These are phyloP conservation scores for Siniperca scherzeri DNA, from an alignment of 2,797 vertebrate genomes.

Conservation along the genomic window DNA sequence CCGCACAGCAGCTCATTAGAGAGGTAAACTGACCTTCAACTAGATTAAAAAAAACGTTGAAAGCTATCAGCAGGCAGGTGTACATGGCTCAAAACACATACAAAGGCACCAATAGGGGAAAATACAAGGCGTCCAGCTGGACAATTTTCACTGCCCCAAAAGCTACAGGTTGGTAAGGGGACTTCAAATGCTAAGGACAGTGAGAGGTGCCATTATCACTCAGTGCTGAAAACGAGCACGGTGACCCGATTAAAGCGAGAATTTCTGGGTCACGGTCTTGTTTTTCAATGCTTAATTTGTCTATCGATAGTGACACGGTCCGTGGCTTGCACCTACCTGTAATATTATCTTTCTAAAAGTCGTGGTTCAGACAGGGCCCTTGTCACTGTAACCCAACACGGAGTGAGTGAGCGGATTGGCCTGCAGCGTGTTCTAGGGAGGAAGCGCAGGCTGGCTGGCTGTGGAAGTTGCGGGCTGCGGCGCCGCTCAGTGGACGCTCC, in stretches of 20 bases:
- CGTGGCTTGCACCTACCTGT: constrained; percentile 95
- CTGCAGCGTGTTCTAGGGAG: constrained; percentile 45
- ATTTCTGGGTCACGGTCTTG: constrained; percentile 82
- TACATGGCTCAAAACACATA: constrained; percentile 54
- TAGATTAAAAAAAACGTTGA: constrained; percentile 41
- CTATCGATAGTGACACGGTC: constrained; percentile 81
- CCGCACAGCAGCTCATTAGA: constrained; percentile 66
- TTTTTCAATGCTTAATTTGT: constrained; percentile 82
- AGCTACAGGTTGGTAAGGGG: constrained; percentile 75
- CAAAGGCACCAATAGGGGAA: constrained; percentile 52
- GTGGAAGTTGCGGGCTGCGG: constrained; percentile 81
- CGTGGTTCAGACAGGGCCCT: constrained; percentile 90
- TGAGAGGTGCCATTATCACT: constrained; percentile 77
- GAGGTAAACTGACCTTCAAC: constrained; percentile 68
- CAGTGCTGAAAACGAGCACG: constrained; percentile 78
- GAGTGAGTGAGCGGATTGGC: constrained; percentile 52
- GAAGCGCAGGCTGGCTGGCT: neutral
- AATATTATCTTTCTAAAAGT: constrained; percentile 97
- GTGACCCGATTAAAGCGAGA: constrained; percentile 80
- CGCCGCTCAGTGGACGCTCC: constrained; percentile 85
- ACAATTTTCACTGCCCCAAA: constrained; percentile 64
- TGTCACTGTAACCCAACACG: constrained; percentile 94
- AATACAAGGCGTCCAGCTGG: constrained; percentile 69
- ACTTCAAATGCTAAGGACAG: constrained; percentile 74
- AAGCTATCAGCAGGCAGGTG: constrained; percentile 66